Evolutionary conservation across 2,113 vertebrate species (phyloP).

Genomic region (Butorides virescens): DNA sequence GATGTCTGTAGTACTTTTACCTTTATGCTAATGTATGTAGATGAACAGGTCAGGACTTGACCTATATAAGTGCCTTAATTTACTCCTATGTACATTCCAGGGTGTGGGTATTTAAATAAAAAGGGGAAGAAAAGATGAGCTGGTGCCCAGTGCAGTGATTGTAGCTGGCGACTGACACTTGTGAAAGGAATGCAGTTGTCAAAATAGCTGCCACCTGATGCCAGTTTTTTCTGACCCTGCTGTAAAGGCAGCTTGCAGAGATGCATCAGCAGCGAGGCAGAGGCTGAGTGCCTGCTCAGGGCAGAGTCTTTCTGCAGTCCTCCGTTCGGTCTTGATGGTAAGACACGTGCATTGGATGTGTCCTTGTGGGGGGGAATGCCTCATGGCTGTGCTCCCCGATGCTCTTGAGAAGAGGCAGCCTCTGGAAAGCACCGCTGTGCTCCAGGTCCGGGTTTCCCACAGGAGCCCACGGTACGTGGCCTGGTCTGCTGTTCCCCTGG

Average conservation of each 20-base stretch:
- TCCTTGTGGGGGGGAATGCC: background rate
- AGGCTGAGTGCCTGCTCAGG: background rate
- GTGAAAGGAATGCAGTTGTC: background rate
- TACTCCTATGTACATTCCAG: background rate
- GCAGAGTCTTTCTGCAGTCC: background rate
- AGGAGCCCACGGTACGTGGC: fast-evolving
- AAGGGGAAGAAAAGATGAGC: background rate
- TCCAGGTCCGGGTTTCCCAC: background rate
- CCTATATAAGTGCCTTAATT: background rate
- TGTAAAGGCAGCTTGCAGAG: background rate
- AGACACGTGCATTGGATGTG: fast-evolving
- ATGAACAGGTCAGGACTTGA: constrained; percentile 24
- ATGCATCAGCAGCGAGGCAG: background rate
- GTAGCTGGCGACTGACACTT: background rate
- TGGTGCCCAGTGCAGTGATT: background rate
- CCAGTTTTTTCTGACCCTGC: background rate
- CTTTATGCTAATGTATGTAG: constrained; percentile 7
- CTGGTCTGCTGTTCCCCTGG: background rate
- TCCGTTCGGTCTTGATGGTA: fast-evolving
- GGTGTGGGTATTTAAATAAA: background rate
- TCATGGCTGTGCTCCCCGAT: fast-evolving
- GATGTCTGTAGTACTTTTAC: background rate
- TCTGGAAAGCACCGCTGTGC: background rate
- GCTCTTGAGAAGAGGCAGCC: background rate
- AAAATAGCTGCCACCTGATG: background rate